Conservation (phyloP, 2,113 vertebrate species). For the Dromaius novaehollandiae region DNA sequence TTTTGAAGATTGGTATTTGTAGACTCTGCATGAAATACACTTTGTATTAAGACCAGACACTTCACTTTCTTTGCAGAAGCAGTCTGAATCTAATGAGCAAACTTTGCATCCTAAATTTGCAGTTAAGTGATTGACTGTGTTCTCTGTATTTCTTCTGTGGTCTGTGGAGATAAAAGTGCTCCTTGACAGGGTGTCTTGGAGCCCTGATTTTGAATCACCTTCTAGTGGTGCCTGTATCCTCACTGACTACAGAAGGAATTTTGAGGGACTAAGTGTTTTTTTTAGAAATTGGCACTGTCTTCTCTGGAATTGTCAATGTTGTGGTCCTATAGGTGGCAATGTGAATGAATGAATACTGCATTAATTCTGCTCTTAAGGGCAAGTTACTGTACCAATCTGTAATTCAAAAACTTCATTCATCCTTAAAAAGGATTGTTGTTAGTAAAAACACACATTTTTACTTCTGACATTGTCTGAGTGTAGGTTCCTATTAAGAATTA, state of each 20-base stretch:
- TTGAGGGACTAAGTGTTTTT: background rate
- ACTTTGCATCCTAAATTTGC: background rate
- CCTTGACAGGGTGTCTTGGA: background rate
- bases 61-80: background rate
- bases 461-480: constrained; percentile 70
- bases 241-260: background rate
- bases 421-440: constrained; percentile 50
- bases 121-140: background rate
- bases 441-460: constrained; percentile 52
- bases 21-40: background rate
- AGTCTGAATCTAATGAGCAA: background rate
- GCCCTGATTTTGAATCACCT: background rate
- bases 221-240: background rate
- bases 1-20: background rate
- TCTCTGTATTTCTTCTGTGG: background rate
- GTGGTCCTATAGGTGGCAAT: background rate
- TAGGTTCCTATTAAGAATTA: constrained; percentile 79
- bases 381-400: background rate
- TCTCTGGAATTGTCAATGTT: background rate
- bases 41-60: background rate
- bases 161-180: background rate
- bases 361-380: background rate
- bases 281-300: background rate
- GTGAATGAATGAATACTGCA: background rate
- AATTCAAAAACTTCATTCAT: constrained; percentile 25